These are phyloP conservation scores for Sycophila texana DNA, from an alignment of 2,888 invertebrate genomes.

Conservation along the genomic window DNA sequence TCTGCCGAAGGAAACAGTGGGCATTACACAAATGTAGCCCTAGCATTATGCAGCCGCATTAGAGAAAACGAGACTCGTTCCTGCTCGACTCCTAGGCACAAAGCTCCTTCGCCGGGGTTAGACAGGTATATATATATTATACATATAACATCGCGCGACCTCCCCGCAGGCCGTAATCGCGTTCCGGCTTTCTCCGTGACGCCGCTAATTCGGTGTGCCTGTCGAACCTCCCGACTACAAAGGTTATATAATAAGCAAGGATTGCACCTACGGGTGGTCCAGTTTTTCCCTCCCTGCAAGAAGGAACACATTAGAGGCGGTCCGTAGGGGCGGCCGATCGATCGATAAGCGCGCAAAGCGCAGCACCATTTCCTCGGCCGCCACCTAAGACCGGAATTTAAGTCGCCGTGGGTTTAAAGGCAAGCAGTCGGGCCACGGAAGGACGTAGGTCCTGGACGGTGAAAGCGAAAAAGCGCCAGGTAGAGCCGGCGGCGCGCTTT, in stretches of 20 bases:
- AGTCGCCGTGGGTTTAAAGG: conserved; percentile 9
- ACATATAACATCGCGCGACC: background rate
- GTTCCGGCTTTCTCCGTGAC: background rate
- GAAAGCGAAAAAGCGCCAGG: background rate
- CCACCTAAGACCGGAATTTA: conserved; percentile 33
- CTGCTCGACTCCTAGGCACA: background rate
- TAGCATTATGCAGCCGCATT: no score
- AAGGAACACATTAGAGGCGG: conserved; percentile 24
- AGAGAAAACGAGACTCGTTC: no score
- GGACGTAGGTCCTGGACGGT: background rate
- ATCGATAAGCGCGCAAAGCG: conserved; percentile 41
- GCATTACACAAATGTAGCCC: no score
- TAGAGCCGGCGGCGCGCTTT: background rate
- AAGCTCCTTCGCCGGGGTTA: no score
- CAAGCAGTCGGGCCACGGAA: background rate
- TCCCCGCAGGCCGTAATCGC: background rate
- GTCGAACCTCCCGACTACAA: background rate
- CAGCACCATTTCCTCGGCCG: background rate
- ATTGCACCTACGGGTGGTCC: conserved; percentile 64
- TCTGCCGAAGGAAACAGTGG: no score
- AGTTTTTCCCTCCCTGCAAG: conserved; percentile 50
- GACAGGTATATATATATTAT: background rate
- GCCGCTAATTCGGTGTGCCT: conserved; percentile 21
- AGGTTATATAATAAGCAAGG: conserved; percentile 1
- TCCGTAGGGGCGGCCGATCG: conserved; percentile 12